These are phyloP conservation scores for Pteronotus mesoamericanus DNA, from an alignment of 2,797 vertebrate species.

Conservation along the genomic window DNA sequence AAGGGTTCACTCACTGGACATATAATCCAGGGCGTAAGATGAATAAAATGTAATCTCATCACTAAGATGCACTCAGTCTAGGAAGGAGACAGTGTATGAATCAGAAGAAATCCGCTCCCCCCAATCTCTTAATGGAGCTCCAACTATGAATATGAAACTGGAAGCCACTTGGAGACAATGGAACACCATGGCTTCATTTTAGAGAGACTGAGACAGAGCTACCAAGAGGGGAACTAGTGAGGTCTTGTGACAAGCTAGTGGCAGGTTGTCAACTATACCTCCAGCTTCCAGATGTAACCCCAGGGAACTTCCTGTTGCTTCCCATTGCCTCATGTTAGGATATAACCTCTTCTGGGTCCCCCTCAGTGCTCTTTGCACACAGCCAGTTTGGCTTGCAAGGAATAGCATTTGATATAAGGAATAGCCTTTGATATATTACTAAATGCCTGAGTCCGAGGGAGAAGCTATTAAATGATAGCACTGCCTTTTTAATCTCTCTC, in stretches of 20 bases:
- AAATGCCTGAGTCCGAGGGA: not conserved
- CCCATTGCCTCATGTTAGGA: not conserved
- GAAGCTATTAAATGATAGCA: not conserved
- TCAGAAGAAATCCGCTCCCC: not conserved
- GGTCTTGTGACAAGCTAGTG: not conserved
- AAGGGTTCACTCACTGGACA: not conserved
- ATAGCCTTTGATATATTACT: not conserved
- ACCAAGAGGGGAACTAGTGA: not conserved
- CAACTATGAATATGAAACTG: not conserved
- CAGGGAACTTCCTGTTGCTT: not conserved
- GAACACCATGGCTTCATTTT: not conserved
- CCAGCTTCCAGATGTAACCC: not conserved
- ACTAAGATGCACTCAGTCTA: not conserved
- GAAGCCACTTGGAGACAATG: not conserved
- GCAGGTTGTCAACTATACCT: not conserved
- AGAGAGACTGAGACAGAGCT: not conserved
- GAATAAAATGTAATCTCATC: not conserved
- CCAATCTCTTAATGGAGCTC: not conserved
- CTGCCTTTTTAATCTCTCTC: not conserved
- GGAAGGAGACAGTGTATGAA: not conserved
- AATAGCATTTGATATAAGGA: not conserved
- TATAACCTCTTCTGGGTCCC: not conserved
- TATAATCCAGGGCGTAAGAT: no score
- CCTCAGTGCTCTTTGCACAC: not conserved
- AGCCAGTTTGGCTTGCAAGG: not conserved